phyloP scores from a whole-genome alignment of 2,888 invertebrate genomes.

The Papilio elwesi region DNA sequence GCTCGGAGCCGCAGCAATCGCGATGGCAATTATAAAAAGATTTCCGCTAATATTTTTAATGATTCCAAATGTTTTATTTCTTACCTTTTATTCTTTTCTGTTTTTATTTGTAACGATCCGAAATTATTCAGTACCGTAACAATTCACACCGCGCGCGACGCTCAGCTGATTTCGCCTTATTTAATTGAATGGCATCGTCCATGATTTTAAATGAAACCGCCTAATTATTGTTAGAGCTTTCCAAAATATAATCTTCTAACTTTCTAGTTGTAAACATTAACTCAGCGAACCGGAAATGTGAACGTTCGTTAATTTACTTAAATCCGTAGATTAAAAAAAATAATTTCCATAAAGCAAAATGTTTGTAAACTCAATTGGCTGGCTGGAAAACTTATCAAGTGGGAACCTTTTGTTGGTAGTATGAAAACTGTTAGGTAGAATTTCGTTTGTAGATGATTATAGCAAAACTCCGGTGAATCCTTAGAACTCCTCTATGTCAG shows the following conservation, averaged over 20 bases:
- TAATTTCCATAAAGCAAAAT: constrained; percentile 39
- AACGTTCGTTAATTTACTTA: constrained; percentile 42
- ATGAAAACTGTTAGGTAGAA: too few species aligned
- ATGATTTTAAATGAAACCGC: constrained; percentile 60
- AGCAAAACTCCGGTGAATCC: too few species aligned
- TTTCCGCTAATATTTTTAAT: constrained; percentile 53
- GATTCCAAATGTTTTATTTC: constrained; percentile 41
- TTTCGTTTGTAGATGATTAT: too few species aligned
- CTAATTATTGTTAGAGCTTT: constrained; percentile 58
- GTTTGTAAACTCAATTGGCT: background rate
- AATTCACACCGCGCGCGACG: constrained; percentile 53
- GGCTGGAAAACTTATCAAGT: background rate
- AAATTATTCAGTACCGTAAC: constrained; percentile 51
- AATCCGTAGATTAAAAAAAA: constrained; percentile 45
- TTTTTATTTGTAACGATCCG: constrained; percentile 50
- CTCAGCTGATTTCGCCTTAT: constrained; percentile 47
- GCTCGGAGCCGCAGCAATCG: constrained; percentile 38
- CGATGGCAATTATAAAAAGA: constrained; percentile 54
- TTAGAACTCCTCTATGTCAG: too few species aligned
- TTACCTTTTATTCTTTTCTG: constrained; percentile 3
- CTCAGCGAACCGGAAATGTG: constrained; percentile 50
- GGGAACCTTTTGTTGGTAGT: background rate
- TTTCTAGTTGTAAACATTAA: constrained; percentile 74
- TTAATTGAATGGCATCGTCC: constrained; percentile 53
- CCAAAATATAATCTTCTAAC: constrained; percentile 51